Evolutionary conservation across 1,140 invertebrate genomes (phyloP), one percentile per base, ranked within the genome.

Genomic region (Trichoplusia ni): DNA sequence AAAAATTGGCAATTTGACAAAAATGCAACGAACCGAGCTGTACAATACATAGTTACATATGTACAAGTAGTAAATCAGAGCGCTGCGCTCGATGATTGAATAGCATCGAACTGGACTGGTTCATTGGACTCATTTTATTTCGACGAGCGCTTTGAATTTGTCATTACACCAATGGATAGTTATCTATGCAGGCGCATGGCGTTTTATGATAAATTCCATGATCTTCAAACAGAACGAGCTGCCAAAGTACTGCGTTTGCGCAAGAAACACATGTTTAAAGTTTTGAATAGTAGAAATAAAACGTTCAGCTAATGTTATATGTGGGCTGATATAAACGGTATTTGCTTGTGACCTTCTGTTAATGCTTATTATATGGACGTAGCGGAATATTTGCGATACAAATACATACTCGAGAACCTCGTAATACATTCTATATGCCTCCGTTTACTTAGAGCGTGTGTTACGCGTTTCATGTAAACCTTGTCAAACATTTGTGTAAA

Each of bases 1-100:
- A 75, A 64, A 68, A 66, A 78, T 81, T 87, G 82, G 84, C 82
- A 84, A 64, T 70, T 69, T 81, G 82, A 71, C 82, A 82, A 85
- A 84, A 81, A 84, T 77, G 72, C 77, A 77, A 44, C 59, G 65
- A 62, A 65, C 67, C 64, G 63, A 71, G 42, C 54, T 27, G 42
- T 25, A 59, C 67, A 58, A 71, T 67, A 66, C 37, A 42, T 38
- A 44, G 44, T 38, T 47, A 33, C 64, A 51, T 62, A 37, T 21
- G 47, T 47, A 54, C 47, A 64, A 54, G 9, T 56, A 38, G 33
- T 67, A 69, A 67, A 69, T 54, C 60, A 54, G 33, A 67, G 42
- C 56, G 42, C 21, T 40, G 35, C 51, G 29, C 33, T 35, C 42
- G n/a, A 59, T 71, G 67, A 70, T 69, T 69, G 66, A 69, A 73